Base-by-base conservation (phyloP, 2,888 invertebrate genomes). In the Drosophila kanekoi region DNA sequence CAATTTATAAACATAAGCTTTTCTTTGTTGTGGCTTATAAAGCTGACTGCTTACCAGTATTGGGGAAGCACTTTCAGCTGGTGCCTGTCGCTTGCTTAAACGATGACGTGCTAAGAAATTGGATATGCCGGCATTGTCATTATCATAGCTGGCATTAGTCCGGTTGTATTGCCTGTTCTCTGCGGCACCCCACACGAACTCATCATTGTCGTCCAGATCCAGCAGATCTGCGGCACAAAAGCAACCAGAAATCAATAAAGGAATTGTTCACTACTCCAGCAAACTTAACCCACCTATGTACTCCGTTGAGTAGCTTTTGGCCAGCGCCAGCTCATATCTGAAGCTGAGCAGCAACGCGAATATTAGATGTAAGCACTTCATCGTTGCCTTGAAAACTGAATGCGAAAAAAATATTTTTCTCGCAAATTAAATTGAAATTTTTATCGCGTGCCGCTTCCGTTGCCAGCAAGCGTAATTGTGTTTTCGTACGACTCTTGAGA, bases 121-220 rank as follows among this genome's bases (percentile, higher is more conserved):
- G 28, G 74, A 43, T 45, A 33, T 35, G 11, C 58, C 40, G 41
- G 10, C 16, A 18, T n/a, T 60, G 14, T 64, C 54, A 45, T 68
- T 72, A 40, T 53, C 43, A 59, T 74, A 54, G 13, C 49, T 70
- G n/a, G 43, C 38, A 59, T 75, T 72, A 14, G 35, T 35, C 5
- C 62, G 48, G 35, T 69, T 77, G 47, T 84, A 72, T 35, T 64
- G 69, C 28, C 58, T 52, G 52, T 91, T 91, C 64, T 89, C 89
- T 11, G 67, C 58, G 9, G 72, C 75, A n/a, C 88, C 83, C 90
- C 91, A 89, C 18, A 80, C 67, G 69, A 89, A 89, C 47, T 89
- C 88, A 58, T 87, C 80, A 48, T 90, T 91, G 70, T 91, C 90
- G 49, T 69, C 64, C 32, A 88, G 62, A 10, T 90, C 87, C 6